Conservation (phyloP, 2,888 invertebrate species). For the Fragum fragum region DNA sequence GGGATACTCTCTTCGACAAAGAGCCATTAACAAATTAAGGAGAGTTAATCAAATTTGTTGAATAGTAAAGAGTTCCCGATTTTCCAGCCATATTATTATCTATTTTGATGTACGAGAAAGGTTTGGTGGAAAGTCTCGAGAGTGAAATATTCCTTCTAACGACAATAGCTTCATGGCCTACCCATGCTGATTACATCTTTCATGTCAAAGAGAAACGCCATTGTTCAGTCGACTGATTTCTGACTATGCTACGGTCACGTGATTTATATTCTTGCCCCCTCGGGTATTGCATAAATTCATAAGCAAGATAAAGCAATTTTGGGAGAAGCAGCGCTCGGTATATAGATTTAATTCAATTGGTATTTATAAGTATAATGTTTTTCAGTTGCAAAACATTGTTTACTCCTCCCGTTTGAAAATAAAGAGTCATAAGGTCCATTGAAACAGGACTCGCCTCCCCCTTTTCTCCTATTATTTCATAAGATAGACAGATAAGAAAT, state of each 20-base stretch:
- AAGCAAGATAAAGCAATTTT: not conserved
- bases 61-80: too few species aligned
- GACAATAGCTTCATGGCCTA: conserved; percentile 17
- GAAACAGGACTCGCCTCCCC: too few species aligned
- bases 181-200: conserved; percentile 21
- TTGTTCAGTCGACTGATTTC: conserved; percentile 8
- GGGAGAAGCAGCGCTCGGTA: not conserved
- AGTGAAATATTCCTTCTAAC: conserved; percentile 22
- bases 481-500: too few species aligned
- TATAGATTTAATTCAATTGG: too few species aligned
- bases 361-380: too few species aligned
- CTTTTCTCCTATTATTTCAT: too few species aligned
- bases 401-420: too few species aligned
- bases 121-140: conserved; percentile 9
- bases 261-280: conserved; percentile 16
- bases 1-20: not conserved
- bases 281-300: conserved; percentile 29
- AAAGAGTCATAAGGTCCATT: too few species aligned
- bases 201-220: conserved; percentile 10
- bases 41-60: conserved; percentile 13
- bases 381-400: too few species aligned
- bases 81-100: not conserved
- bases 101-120: conserved; percentile 18
- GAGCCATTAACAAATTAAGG: conserved; percentile 8
- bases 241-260: not conserved